These are phyloP conservation scores for Gymnocephalus cernua DNA, from an alignment of 2,113 vertebrate genomes.

Conservation along the genomic window DNA sequence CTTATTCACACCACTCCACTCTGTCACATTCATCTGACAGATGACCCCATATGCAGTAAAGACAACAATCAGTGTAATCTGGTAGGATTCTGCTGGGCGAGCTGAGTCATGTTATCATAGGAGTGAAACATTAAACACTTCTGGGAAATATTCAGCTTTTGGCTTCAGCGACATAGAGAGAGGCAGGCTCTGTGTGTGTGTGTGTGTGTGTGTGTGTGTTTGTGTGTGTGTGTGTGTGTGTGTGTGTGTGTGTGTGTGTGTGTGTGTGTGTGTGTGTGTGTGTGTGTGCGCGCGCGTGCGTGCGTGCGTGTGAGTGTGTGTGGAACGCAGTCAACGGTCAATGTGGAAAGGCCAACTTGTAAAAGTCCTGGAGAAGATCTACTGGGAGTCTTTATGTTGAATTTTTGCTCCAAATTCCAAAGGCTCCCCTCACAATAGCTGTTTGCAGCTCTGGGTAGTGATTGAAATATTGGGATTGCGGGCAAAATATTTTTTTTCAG, in stretches of 20 bases:
- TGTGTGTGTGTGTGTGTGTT: background rate
- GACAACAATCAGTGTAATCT: background rate
- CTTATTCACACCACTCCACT: background rate
- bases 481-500: background rate
- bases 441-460: too few relatives aligned
- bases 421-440: background rate
- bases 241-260: background rate
- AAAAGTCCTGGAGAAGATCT: background rate
- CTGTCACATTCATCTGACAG: background rate
- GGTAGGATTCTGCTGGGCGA: background rate
- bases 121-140: background rate
- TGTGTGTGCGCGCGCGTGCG: background rate
- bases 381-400: conserved; percentile 1
- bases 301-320: background rate
- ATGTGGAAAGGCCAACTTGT: background rate
- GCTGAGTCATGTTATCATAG: conserved; percentile 8
- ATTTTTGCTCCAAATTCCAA: background rate
- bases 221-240: background rate
- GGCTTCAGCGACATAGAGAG: background rate
- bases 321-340: background rate
- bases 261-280: background rate
- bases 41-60: conserved; percentile 6
- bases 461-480: background rate
- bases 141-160: conserved; percentile 10
- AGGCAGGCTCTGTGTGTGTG: background rate